Base-by-base conservation (phyloP, 2,888 invertebrate genomes). In the Herminia tarsipennalis region DNA sequence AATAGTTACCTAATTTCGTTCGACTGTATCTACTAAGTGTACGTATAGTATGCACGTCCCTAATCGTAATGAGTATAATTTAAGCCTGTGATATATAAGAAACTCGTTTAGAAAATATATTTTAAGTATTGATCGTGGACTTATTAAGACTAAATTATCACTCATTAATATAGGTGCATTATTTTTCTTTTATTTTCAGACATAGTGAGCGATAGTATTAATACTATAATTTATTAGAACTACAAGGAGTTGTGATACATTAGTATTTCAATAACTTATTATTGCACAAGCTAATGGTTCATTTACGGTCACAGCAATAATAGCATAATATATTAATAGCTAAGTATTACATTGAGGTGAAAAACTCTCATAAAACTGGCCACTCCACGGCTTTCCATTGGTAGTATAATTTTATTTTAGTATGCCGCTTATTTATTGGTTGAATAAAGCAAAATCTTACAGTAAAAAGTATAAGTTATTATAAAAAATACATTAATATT, bases 61-160 rank as follows among this genome's bases (percentile, higher is more conserved):
- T 87, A 78, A 83, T 76, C 65, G 70, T 88, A 88, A 86, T 78
- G 75, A 78, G 75, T 88, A 88, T 90, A 83, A 81, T 88, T 88
- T 90, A 90, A 90, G 90, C 89, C 90, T 91, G 91, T 91, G 91
- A 91, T 91, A 90, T 86, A 82, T 87, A 88, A 86, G 84, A 83
- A 82, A 82, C 78, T 83, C 72, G 80, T 87, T 86, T 88, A 88
- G 84, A 73, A 73, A 76, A 70, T 74, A 77, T 78, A 75, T 73
- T 79, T 81, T 84, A 86, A 83, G 78, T 73, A 76, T 77, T 75
- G 71, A 72, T 74, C 61, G 66, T 70, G 72, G 72, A 76, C 61
- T 71, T 69, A 70, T 69, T 71, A 70, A 73, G 73, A 72, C 67
- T 69, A 73, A 74, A 76, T 55, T 64, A 48, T 52, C 51, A 63